Evolutionary conservation across 2,113 vertebrate species (phyloP).

Genomic region (Pluvialis apricaria): DNA sequence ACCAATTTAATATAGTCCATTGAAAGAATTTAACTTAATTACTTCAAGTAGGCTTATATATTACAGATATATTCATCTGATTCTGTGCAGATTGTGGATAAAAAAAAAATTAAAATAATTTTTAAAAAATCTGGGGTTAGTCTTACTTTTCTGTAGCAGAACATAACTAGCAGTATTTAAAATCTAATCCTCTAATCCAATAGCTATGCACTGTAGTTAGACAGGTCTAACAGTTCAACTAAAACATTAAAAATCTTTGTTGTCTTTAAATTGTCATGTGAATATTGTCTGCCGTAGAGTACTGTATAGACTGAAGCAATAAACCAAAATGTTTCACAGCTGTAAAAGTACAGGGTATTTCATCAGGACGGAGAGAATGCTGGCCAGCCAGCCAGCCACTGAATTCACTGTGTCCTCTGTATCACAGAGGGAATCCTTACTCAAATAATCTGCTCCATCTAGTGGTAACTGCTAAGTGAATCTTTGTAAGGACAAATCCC

Average conservation of each 20-base stretch:
- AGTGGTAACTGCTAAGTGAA: background rate
- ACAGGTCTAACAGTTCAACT: background rate
- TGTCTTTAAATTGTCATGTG: background rate
- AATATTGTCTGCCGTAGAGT: background rate
- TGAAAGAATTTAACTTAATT: background rate
- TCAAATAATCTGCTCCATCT: constrained; percentile 29
- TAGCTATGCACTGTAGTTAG: background rate
- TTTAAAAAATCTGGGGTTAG: background rate
- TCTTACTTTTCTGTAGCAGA: background rate
- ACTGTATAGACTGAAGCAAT: background rate
- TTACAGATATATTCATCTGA: background rate
- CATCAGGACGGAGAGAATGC: background rate
- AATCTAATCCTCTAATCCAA: background rate
- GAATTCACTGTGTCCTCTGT: background rate
- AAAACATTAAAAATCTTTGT: background rate
- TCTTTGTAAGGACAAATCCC: background rate
- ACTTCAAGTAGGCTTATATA: background rate
- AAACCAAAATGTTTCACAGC: background rate
- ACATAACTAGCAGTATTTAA: background rate
- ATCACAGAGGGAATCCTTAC: background rate
- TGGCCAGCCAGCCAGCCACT: background rate
- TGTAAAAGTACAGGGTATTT: background rate
- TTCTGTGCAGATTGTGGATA: background rate
- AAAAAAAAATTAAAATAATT: background rate
- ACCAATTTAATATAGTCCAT: background rate